phyloP scores from a whole-genome alignment of 2,113 vertebrate species.

The Lathamus discolor region DNA sequence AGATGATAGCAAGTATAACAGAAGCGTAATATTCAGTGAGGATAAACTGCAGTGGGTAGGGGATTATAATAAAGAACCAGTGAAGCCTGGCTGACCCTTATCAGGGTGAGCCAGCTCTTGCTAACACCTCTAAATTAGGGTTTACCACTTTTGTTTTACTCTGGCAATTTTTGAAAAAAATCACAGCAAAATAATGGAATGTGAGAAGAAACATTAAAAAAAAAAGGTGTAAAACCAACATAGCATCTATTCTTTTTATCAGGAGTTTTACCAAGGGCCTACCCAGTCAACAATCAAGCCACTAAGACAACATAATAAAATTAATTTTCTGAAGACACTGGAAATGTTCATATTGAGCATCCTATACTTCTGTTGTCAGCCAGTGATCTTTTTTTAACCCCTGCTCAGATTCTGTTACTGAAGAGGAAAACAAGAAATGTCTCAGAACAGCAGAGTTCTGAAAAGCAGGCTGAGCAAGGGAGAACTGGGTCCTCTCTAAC shows the following conservation, averaged over 20 bases:
- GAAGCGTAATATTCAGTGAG: not conserved
- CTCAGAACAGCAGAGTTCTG: not conserved
- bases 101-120: not conserved
- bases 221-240: not conserved
- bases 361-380: not conserved
- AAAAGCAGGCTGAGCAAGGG: not conserved
- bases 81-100: not conserved
- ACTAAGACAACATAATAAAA: not conserved
- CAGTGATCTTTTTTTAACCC: not conserved
- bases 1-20: conserved; percentile 3
- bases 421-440: not conserved
- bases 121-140: not conserved
- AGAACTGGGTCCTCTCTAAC: not conserved
- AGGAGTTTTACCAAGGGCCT: not conserved
- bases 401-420: not conserved
- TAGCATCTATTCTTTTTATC: not conserved
- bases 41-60: not conserved
- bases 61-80: not conserved
- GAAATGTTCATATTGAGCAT: not conserved
- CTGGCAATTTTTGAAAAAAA: not conserved
- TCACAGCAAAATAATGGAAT: not conserved
- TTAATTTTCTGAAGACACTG: not conserved
- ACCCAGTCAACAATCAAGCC: not conserved
- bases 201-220: not conserved
- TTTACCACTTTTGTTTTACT: not conserved